Evolutionary conservation across 2,888 invertebrate genomes (phyloP).

Genomic region (Linnaemya vulpina): DNA sequence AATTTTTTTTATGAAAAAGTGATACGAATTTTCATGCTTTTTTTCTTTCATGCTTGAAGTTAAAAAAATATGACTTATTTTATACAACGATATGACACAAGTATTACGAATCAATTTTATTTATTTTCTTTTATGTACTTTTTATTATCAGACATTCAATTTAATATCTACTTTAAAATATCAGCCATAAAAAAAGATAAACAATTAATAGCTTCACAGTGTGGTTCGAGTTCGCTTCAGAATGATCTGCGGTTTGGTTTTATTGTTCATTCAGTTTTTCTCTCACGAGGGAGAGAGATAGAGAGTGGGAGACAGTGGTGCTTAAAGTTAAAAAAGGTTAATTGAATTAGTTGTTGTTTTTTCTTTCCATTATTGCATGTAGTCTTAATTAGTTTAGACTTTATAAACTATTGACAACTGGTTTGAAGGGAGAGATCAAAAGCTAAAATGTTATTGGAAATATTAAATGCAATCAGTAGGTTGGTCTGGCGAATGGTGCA

Average conservation of each 20-base stretch:
- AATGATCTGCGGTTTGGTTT: conserved; percentile 10
- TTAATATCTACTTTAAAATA: not conserved
- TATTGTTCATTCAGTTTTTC: not conserved
- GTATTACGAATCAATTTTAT: conserved; percentile 37
- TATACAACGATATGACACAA: conserved; percentile 6
- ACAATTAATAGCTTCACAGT: conserved; percentile 8
- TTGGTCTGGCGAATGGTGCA: not conserved
- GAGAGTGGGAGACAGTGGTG: not conserved
- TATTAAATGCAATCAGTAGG: not conserved
- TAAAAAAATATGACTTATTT: not conserved
- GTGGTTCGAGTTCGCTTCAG: not conserved
- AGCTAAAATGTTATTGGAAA: not conserved
- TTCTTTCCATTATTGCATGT: not conserved
- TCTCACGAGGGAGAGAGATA: too few relatives aligned
- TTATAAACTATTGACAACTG: not conserved
- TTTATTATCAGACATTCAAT: not conserved
- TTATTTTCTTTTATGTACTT: not conserved
- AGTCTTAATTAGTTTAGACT: conserved; percentile 28
- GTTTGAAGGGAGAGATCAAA: not conserved
- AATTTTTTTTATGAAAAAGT: not conserved
- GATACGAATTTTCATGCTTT: conserved; percentile 2
- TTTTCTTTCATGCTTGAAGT: not conserved
- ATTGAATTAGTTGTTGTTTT: not conserved
- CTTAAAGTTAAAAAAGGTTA: conserved; percentile 25
- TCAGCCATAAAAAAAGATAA: not conserved